These are phyloP conservation scores for Aphelocoma coerulescens DNA, from an alignment of 2,113 vertebrate species.

Conservation along the genomic window DNA sequence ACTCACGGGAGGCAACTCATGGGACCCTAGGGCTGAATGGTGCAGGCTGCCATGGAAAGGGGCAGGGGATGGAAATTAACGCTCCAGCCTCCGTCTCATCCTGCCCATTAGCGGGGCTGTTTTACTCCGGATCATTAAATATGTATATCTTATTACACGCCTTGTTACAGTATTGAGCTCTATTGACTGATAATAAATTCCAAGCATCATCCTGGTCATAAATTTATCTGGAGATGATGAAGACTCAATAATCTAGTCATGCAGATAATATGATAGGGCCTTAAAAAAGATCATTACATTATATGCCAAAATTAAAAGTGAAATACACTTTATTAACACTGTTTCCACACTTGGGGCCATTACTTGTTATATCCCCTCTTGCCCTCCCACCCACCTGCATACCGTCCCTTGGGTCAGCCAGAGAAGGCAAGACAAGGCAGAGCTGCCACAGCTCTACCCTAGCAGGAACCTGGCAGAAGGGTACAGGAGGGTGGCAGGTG, in stretches of 20 bases:
- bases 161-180: slow-evolving; percentile 84
- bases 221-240: slow-evolving; percentile 87
- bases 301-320: slow-evolving; percentile 89
- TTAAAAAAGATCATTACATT: slow-evolving; percentile 89
- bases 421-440: not conserved
- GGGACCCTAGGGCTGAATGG: not conserved
- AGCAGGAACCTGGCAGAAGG: not conserved
- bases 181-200: slow-evolving; percentile 98
- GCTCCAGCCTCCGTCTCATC: slow-evolving; percentile 65
- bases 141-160: slow-evolving; percentile 99
- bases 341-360: slow-evolving; percentile 68
- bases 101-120: slow-evolving; percentile 75
- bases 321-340: slow-evolving; percentile 83
- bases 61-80: slow-evolving; percentile 54
- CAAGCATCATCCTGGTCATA: slow-evolving; percentile 80
- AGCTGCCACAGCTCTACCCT: not conserved
- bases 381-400: not conserved
- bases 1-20: rapidly evolving
- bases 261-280: slow-evolving; percentile 86
- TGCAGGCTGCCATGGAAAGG: not conserved
- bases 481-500: rapidly evolving
- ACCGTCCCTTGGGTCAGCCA: not conserved
- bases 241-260: slow-evolving; percentile 89
- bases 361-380: slow-evolving; percentile 50
- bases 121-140: slow-evolving; percentile 99